Conservation (phyloP, 2,888 invertebrate genomes). For the Zelleria hepariella region DNA sequence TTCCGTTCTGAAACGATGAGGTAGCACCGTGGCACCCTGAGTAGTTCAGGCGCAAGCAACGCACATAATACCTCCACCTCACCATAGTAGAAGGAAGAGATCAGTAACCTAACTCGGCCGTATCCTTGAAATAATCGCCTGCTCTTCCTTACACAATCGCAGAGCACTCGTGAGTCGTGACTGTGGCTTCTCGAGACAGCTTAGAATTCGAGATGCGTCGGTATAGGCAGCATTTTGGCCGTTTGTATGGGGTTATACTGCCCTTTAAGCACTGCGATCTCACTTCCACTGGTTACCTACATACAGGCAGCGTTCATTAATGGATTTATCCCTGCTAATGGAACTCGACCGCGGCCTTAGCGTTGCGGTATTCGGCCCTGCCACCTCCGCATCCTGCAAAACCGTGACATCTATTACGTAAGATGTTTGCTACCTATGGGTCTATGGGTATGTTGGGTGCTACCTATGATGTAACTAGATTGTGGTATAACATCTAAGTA, state of each 20-base stretch:
- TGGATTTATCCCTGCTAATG: conserved; percentile 55
- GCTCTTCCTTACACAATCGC: no score
- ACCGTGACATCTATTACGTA: conserved; percentile 10
- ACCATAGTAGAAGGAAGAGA: no score
- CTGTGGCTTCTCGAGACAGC: no score
- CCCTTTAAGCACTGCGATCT: no score
- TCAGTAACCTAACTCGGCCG: no score
- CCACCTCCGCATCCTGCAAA: conserved; percentile 30
- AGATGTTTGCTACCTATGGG: neutral
- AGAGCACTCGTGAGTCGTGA: no score
- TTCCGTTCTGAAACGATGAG: neutral
- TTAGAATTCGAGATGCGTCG: no score
- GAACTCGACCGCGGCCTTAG: conserved; percentile 53
- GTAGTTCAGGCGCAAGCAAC: neutral
- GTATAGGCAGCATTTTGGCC: no score
- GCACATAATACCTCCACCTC: neutral
- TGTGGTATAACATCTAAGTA: neutral
- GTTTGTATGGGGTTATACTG: no score
- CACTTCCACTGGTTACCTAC: no score
- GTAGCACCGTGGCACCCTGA: neutral
- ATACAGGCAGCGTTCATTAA: conserved; percentile 22
- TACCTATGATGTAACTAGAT: neutral
- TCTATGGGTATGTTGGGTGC: neutral
- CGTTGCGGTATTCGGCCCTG: conserved; percentile 41
- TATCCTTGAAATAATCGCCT: no score